These are phyloP conservation scores for Champsocephalus esox DNA, from an alignment of 2,797 vertebrate genomes.

Conservation along the genomic window DNA sequence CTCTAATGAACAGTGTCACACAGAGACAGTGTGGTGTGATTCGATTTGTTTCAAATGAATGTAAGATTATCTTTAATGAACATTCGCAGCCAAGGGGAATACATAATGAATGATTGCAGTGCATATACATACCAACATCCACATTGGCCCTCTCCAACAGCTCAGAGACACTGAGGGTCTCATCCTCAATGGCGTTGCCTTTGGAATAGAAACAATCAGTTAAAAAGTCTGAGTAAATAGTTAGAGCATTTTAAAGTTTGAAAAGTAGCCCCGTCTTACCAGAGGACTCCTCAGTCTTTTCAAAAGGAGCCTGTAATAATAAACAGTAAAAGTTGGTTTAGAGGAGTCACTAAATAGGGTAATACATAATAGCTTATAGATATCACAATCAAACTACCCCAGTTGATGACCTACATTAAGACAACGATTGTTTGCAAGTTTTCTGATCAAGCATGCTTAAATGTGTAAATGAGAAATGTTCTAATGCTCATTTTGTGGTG, in stretches of 20 bases:
- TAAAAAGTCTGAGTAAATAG: background rate
- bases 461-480: too few species aligned
- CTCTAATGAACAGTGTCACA: too few species aligned
- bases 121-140: slow-evolving; percentile 70
- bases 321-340: background rate
- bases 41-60: background rate
- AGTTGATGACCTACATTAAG: too few species aligned
- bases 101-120: background rate
- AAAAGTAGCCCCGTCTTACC: slow-evolving; percentile 46
- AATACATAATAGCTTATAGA: too few species aligned
- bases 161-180: slow-evolving; percentile 62
- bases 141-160: slow-evolving; percentile 77
- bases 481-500: too few species aligned
- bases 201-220: slow-evolving; percentile 17
- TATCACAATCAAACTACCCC: too few species aligned
- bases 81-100: background rate
- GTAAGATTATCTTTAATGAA: background rate
- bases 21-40: background rate
- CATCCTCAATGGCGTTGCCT: slow-evolving; percentile 67
- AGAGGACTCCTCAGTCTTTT: slow-evolving; percentile 30
- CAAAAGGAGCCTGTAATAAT: slow-evolving; percentile 40
- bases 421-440: too few species aligned
- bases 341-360: too few species aligned
- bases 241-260: background rate
- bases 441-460: too few species aligned